phyloP scores from a whole-genome alignment of 2,888 invertebrate species.

The Drosophila tanythrix region DNA sequence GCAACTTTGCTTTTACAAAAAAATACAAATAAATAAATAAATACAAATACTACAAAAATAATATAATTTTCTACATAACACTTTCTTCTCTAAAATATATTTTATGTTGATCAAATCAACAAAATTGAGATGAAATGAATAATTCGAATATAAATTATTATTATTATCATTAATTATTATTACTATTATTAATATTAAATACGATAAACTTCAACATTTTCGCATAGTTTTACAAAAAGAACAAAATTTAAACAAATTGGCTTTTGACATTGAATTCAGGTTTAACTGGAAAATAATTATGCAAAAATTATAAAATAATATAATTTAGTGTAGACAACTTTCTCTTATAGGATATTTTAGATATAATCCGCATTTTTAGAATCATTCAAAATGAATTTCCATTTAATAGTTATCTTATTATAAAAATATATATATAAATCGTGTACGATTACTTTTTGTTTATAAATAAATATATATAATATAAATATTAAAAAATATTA shows the following conservation, averaged over 20 bases:
- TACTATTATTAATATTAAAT: no score
- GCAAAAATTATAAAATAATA: no score
- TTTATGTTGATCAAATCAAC: not conserved
- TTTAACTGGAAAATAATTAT: not conserved
- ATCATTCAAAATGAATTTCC: not conserved
- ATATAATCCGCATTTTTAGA: not conserved
- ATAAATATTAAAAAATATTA: not conserved
- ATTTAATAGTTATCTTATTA: not conserved
- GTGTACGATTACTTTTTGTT: not conserved
- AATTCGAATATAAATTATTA: no score
- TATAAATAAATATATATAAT: not conserved
- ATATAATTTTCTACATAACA: not conserved
- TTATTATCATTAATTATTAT: no score
- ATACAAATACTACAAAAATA: not conserved
- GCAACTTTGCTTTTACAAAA: not conserved
- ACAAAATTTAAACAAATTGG: no score
- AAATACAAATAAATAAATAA: not conserved
- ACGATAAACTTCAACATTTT: no score
- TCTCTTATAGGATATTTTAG: accelerated
- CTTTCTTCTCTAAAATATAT: not conserved
- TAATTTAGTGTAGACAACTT: not conserved
- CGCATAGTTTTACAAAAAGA: no score
- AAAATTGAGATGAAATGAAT: no score
- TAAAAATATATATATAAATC: not conserved
- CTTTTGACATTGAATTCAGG: not conserved